Evolutionary conservation across 1,140 invertebrate genomes (phyloP), one percentile per base, ranked within the genome.

Genomic region (Homarus americanus): DNA sequence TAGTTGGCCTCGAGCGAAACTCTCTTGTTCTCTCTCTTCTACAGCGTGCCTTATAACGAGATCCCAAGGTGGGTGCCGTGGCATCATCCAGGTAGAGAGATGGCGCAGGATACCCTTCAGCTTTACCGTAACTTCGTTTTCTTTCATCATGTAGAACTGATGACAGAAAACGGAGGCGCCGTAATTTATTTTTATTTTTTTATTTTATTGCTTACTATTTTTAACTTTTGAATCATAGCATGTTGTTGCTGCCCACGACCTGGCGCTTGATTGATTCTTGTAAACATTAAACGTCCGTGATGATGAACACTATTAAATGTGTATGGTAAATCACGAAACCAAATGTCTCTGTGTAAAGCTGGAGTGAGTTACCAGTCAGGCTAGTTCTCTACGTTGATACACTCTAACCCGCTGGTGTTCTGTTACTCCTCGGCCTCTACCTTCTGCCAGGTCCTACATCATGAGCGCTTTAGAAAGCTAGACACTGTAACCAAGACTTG

Each of bases 21-120:
- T 76, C 49, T 83, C 76, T 66, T 88, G 49, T 79, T 88, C 76
- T 90, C 82, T 90, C 79, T 90, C 88, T 83, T 84, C 88, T 84
- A 90, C 88, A 90, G 88, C 69, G 69, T 90, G 88, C 63, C 88
- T 72, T 83, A 84, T 76, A 84, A 75, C 80, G 69, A 90, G 44
- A 40, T 78, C 53, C 80, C 80, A 73, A 90, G 88, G 88, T 90
- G 88, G 88, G 88, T 90, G 72, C 40, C 34, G 80, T 63, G 88
- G 69, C 38, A 73, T 20, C 78, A 49, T 78, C 82, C 41, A 75
- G 88, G 73, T 82, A 83, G 80, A 83, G 80, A 82, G 80, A 90
- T 90, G 69, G 53, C 32, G 80, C 80, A 84, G 88, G 44, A 75
- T 83, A 83, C 82, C 80, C 80, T 90, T 84, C 88, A 90, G 80